Percentiles rank a stretch among this genome's conserved stretches.
Evolutionary conservation across 2,888 invertebrate species (phyloP).

Genomic region (Tinea semifulvella): DNA sequence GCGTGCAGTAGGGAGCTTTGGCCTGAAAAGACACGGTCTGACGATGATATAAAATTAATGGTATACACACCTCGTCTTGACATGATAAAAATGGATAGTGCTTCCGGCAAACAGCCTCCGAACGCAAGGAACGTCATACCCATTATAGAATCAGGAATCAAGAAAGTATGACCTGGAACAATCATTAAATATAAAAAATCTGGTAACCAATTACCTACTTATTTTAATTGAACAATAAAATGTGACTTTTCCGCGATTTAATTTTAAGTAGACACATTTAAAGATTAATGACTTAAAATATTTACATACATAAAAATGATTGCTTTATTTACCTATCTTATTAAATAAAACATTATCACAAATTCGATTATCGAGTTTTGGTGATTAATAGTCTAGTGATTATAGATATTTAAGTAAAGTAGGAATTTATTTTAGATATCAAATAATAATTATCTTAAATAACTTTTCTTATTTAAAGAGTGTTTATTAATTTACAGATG

Average conservation of each 20-base stretch:
- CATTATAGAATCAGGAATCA: conserved; percentile 88
- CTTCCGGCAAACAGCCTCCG: conserved; percentile 88
- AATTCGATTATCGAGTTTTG: too few relatives aligned
- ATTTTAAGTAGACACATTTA: background rate
- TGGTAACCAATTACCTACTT: background rate
- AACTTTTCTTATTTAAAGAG: too few relatives aligned
- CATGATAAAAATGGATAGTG: conserved; percentile 83
- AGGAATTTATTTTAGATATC: too few relatives aligned
- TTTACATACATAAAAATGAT: conserved; percentile 9
- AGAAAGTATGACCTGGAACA: conserved; percentile 73
- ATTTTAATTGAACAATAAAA: too few relatives aligned
- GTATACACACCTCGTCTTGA: conserved; percentile 81
- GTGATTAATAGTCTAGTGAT: background rate
- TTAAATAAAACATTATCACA: background rate
- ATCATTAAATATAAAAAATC: too few relatives aligned
- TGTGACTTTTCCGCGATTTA: too few relatives aligned
- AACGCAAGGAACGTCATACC: conserved; percentile 91
- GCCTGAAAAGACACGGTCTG: too few relatives aligned
- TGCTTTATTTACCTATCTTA: background rate
- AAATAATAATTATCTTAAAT: too few relatives aligned
- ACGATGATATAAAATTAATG: too few relatives aligned
- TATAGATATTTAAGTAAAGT: background rate
- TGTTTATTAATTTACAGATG: background rate
- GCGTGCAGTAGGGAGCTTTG: too few relatives aligned
- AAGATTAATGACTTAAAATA: background rate